Base-by-base conservation (phyloP, 2,888 invertebrate species). In the Ptilodon capucinus region DNA sequence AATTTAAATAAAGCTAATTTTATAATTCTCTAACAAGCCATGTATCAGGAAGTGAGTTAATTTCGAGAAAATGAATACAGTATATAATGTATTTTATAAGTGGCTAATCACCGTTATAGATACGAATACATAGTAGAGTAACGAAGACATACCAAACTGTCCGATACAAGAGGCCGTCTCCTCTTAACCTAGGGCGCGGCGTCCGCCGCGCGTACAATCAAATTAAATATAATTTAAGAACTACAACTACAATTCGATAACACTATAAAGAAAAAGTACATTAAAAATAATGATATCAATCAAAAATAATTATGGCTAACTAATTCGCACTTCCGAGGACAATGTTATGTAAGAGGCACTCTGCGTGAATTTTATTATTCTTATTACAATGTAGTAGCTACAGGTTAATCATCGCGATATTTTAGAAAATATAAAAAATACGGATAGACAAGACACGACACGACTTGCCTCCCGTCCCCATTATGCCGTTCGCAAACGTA, bases 311-410 rank as follows among this genome's bases (percentile, higher is more conserved):
- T 83, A 91, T 88, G 89, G 87, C 90, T 88, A 88, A 83, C 79
- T 78, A 81, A 77, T 69, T 81, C 78, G 81, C 79, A 77, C 71
- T 76, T 77, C 74, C 70, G 81, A 86, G 84, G 84, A 86, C 78
- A 84, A 81, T 81, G n/a, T n/a, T n/a, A n/a, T n/a, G 80, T 78
- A 79, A 79, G 87, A 91, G 91, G 91, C 91, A 91, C 91, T 90
- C 89, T 84, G 90, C 79, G 90, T 89, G 87, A 88, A 84, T 86
- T n/a, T 84, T 79, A 72, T 68, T 76, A 72, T 71, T 81, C 67
- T 76, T 84, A 81, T 86, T 77, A 79, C 63, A 63, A 76, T 80
- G 77, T 84, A 70, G 59, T 73, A 75, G 69, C 79, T 83, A 84
- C 64, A 73, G 74, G 73, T 68, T n/a, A 16, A 76, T 63, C 60